These are phyloP conservation scores for Tyrannus savana DNA, from an alignment of 2,113 vertebrate genomes.

Conservation along the genomic window DNA sequence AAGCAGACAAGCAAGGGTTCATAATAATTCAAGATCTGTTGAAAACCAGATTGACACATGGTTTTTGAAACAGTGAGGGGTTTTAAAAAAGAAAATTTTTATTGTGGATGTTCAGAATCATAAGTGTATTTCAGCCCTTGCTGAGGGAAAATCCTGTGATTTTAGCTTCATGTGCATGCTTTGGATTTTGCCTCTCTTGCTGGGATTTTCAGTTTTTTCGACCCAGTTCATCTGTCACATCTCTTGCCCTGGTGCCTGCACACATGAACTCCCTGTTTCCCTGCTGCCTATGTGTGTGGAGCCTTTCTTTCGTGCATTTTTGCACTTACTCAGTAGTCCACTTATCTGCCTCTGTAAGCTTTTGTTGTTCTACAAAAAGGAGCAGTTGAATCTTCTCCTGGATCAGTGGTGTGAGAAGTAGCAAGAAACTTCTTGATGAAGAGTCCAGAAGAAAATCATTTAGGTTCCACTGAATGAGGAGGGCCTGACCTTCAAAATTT, in stretches of 20 bases:
- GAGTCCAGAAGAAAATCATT: not conserved
- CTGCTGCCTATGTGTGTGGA: not conserved
- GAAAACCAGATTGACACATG: constrained; percentile 6
- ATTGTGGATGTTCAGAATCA: not conserved
- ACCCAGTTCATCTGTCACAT: not conserved
- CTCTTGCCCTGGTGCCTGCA: not conserved
- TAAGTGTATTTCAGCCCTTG: not conserved
- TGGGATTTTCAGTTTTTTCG: not conserved
- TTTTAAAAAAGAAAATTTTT: not conserved
- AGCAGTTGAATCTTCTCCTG: not conserved
- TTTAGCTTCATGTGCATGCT: not conserved
- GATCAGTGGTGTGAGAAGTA: not conserved
- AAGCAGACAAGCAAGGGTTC: not conserved
- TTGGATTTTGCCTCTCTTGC: not conserved
- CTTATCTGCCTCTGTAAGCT: not conserved
- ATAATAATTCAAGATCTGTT: constrained; percentile 20
- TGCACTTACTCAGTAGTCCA: not conserved
- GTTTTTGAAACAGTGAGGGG: not conserved
- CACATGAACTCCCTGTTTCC: rapidly evolving
- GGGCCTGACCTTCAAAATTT: not conserved
- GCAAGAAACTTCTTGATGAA: not conserved
- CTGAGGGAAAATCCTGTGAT: not conserved
- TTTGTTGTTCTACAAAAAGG: not conserved
- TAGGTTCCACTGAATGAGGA: not conserved
- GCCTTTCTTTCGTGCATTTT: not conserved